Percentiles rank a stretch among this genome's conserved stretches.
Conservation (phyloP, 2,113 vertebrate genomes). For the Ictalurus punctatus region DNA sequence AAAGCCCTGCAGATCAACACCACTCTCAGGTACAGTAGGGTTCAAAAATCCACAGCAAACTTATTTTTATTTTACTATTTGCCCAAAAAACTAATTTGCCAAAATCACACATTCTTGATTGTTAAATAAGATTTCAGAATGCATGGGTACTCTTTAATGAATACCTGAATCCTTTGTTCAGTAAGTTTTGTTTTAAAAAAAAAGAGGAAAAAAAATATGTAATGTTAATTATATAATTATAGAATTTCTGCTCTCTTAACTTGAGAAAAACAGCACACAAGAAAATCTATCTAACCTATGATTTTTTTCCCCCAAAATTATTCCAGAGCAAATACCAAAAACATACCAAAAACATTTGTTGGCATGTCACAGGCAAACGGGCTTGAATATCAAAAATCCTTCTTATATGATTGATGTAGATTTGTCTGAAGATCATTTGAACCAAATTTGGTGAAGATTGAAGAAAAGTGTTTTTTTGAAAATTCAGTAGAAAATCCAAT, state of each 20-base stretch:
- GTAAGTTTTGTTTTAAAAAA: background rate
- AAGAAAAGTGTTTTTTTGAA: background rate
- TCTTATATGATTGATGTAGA: background rate
- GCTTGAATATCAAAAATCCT: background rate
- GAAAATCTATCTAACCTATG: background rate
- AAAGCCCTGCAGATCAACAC: constrained; percentile 91
- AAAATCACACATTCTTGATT: background rate
- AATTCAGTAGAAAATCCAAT: background rate
- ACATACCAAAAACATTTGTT: background rate
- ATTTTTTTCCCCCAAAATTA: background rate
- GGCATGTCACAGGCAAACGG: background rate
- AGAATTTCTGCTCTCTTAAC: background rate
- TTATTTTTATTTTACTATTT: background rate
- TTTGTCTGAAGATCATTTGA: background rate
- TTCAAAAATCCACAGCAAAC: background rate
- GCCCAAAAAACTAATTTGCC: background rate
- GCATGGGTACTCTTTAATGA: background rate
- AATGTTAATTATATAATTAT: background rate
- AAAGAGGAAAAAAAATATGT: background rate
- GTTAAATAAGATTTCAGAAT: background rate
- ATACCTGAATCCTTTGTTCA: background rate
- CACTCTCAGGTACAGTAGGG: constrained; percentile 75
- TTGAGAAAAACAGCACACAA: background rate
- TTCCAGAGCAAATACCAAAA: background rate
- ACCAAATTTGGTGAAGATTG: background rate